Percentiles rank a stretch among this genome's conserved stretches.
Evolutionary conservation across 2,113 vertebrate species (phyloP).

Genomic region (Petrocephalus zakoni): DNA sequence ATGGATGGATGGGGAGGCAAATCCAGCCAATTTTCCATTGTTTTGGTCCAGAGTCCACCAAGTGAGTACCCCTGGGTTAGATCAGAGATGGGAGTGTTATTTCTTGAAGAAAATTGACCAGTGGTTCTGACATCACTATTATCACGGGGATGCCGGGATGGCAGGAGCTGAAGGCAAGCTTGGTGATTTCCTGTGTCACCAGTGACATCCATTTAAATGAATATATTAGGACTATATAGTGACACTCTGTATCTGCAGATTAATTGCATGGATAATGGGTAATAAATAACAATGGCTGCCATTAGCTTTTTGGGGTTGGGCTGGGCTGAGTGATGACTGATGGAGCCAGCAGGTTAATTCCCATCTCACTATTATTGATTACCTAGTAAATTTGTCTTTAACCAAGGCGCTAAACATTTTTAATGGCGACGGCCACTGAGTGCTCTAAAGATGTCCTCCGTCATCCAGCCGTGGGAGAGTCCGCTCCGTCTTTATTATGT

Average conservation of each 20-base stretch:
- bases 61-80: not conserved
- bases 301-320: not conserved
- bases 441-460: not conserved
- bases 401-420: not conserved
- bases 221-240: not conserved
- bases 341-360: not conserved
- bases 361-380: not conserved
- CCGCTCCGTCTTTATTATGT: not conserved
- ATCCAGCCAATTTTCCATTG: too few relatives aligned
- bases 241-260: not conserved
- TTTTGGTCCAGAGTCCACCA: not conserved
- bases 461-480: not conserved
- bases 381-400: constrained; percentile 3
- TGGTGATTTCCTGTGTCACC: not conserved
- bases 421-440: not conserved
- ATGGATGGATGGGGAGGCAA: not conserved
- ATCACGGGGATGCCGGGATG: not conserved
- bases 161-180: not conserved
- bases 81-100: not conserved
- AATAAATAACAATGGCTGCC: not conserved
- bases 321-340: not conserved
- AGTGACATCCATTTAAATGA: not conserved
- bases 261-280: not conserved
- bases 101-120: not conserved
- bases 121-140: not conserved